These are phyloP conservation scores for Pagrus major DNA, from an alignment of 2,113 vertebrate species.

Conservation along the genomic window DNA sequence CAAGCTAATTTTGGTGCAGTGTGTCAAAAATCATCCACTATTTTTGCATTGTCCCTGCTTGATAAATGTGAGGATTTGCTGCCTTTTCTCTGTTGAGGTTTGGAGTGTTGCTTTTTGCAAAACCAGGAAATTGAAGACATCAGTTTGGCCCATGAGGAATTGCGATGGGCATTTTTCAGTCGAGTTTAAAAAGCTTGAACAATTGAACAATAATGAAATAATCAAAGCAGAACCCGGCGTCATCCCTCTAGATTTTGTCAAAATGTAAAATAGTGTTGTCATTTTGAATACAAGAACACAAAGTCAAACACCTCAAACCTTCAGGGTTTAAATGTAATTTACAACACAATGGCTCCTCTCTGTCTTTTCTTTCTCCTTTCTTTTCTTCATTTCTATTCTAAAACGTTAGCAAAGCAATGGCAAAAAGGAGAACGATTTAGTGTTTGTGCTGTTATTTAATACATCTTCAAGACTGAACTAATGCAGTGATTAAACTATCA, in stretches of 20 bases:
- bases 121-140: no score
- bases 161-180: neutral
- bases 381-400: neutral
- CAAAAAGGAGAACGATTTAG: neutral
- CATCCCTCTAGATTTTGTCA: neutral
- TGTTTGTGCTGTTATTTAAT: neutral
- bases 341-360: neutral
- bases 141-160: no score
- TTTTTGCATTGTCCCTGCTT: no score
- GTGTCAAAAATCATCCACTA: no score
- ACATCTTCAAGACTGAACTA: neutral
- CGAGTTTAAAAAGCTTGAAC: neutral
- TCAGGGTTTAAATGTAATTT: neutral
- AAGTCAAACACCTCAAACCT: neutral
- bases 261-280: no score
- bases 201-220: neutral
- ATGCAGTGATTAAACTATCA: neutral
- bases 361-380: neutral
- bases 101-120: no score
- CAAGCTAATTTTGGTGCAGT: no score
- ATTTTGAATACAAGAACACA: neutral
- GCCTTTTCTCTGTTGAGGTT: no score
- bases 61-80: no score
- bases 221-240: neutral
- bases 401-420: neutral